phyloP scores from a whole-genome alignment of 1,140 invertebrate genomes.

The Calephelis nemesis region DNA sequence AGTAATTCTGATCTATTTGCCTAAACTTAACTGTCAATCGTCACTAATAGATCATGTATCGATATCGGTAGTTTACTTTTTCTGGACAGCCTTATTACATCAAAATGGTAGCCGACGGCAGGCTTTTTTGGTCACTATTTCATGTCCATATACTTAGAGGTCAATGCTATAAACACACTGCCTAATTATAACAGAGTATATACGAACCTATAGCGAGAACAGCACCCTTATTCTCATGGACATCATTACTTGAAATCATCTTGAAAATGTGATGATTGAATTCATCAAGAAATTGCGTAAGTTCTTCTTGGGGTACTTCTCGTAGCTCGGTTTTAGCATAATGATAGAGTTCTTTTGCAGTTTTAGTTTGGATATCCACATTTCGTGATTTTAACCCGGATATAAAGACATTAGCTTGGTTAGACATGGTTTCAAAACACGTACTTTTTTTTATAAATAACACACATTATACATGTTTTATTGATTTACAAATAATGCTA shows the following conservation, averaged over 20 bases:
- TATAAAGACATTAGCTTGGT: slow-evolving; percentile 88
- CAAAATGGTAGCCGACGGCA: too few species aligned
- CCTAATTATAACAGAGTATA: slow-evolving; percentile 28
- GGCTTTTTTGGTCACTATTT: too few species aligned
- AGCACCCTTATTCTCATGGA: slow-evolving; percentile 97
- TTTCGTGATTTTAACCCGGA: slow-evolving; percentile 92
- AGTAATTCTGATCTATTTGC: too few species aligned
- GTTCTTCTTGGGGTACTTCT: slow-evolving; percentile 94
- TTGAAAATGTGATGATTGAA: slow-evolving; percentile 98
- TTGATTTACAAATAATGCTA: slow-evolving; percentile 23
- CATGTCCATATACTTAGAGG: slow-evolving; percentile 13
- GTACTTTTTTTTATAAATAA: slow-evolving; percentile 1
- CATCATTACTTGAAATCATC: slow-evolving; percentile 95
- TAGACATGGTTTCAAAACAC: slow-evolving; percentile 51
- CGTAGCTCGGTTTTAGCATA: slow-evolving; percentile 95
- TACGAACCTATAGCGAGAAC: slow-evolving; percentile 93
- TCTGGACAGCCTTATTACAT: too few species aligned
- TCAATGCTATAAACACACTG: slow-evolving; percentile 7
- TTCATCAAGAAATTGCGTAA: slow-evolving; percentile 94
- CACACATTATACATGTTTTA: slow-evolving; percentile 16
- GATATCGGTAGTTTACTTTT: too few species aligned
- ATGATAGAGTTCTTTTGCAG: slow-evolving; percentile 92
- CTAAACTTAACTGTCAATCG: too few species aligned
- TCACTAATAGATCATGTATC: too few species aligned
- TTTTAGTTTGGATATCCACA: slow-evolving; percentile 90